These are phyloP conservation scores for Fratercula arctica DNA, from an alignment of 2,797 vertebrate genomes.

Conservation along the genomic window DNA sequence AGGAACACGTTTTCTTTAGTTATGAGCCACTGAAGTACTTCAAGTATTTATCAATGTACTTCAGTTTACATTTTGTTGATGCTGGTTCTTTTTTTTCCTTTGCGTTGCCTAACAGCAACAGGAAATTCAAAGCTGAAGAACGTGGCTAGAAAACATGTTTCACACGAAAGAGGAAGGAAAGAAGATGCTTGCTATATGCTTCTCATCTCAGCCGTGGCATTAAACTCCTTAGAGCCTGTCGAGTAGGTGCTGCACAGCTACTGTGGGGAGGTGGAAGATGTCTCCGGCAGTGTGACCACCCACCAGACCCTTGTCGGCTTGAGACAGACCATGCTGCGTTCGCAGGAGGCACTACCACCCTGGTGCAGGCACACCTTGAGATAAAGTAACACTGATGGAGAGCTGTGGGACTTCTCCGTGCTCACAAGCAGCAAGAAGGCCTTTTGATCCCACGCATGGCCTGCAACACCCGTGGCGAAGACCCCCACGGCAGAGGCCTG, in stretches of 20 bases:
- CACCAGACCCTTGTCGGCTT: no score
- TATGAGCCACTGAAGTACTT: fast-evolving
- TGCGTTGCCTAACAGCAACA: fast-evolving
- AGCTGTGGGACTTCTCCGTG: background rate
- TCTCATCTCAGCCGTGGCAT: fast-evolving
- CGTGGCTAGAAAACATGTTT: fast-evolving
- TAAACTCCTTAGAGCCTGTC: background rate
- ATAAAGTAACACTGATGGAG: background rate
- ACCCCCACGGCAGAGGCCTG: no score
- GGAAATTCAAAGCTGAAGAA: background rate
- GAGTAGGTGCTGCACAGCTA: background rate
- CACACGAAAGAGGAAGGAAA: background rate
- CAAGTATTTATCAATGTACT: fast-evolving
- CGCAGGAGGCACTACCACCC: no score
- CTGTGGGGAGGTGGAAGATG: fast-evolving
- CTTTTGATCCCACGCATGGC: fast-evolving
- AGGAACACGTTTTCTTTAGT: background rate
- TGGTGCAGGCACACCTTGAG: background rate
- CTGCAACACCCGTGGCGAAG: fast-evolving
- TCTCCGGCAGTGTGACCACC: fast-evolving
- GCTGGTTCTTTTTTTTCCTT: background rate
- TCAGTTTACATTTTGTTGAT: fast-evolving
- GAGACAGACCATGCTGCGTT: no score
- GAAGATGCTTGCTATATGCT: fast-evolving
- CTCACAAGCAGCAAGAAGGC: background rate